Percentiles rank a stretch among this genome's conserved stretches.
These are phyloP conservation scores for Eilema depressum DNA, from an alignment of 2,888 invertebrate species.

Conservation along the genomic window DNA sequence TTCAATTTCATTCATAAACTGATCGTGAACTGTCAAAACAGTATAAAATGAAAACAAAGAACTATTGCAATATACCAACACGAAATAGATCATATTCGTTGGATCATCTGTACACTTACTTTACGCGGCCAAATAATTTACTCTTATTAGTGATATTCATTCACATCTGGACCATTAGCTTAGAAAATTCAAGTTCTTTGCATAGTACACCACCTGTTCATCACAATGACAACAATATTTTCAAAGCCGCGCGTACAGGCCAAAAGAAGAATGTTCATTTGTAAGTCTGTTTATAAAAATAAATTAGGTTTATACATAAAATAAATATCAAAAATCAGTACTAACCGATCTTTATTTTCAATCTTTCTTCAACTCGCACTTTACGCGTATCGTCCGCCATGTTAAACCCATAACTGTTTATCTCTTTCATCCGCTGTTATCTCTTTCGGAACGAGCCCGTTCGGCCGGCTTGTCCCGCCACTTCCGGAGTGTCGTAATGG, in stretches of 20 bases:
- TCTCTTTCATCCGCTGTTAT: conserved; percentile 87
- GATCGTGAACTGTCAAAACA: conserved; percentile 80
- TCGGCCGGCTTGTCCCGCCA: conserved; percentile 85
- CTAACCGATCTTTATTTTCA: conserved; percentile 98
- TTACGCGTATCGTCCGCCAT: conserved; percentile 96
- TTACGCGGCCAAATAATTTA: conserved; percentile 39
- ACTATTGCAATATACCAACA: conserved; percentile 41
- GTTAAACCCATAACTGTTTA: conserved; percentile 94
- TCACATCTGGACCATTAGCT: conserved; percentile 56
- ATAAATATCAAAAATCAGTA: conserved; percentile 66
- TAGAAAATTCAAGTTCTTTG: conserved; percentile 61
- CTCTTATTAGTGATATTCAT: conserved; percentile 60
- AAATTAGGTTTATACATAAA: conserved; percentile 32
- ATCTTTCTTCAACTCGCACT: conserved; percentile 96
- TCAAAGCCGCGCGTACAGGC: conserved; percentile 24
- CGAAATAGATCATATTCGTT: conserved; percentile 44
- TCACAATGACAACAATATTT: conserved; percentile 76
- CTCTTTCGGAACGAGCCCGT: conserved; percentile 86
- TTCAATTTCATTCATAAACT: conserved; percentile 84
- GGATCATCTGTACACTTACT: conserved; percentile 44
- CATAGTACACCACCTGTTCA: conserved; percentile 81
- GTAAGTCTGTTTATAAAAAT: conserved; percentile 29
- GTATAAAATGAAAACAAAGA: conserved; percentile 77
- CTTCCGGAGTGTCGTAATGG: conserved; percentile 87
- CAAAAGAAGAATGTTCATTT: conserved; percentile 22